Base-by-base conservation (phyloP, 2,888 invertebrate genomes). In the Dilophus febrilis region DNA sequence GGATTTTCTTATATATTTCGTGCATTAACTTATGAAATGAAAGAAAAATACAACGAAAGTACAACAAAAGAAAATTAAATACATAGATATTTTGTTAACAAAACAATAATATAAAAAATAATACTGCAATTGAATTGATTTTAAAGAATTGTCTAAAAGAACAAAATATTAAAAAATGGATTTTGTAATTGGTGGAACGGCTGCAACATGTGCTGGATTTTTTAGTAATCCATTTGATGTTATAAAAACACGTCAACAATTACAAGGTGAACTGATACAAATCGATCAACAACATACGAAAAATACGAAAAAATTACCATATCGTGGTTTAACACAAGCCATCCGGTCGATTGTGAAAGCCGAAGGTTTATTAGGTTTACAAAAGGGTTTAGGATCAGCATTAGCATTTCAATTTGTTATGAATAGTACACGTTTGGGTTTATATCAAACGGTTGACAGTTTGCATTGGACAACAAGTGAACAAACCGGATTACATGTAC, bases 191-290 rank as follows among this genome's bases (percentile, higher is more conserved):
- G 87, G 83, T 11, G 87, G 74, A 1, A 51, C 67, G 2, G 75
- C 81, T 0, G 83, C 84, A 1, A 76, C 79, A 58, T 76, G 78
- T 34, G 86, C 87, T 1, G 80, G 82, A 2, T 53, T 34, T 7
- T 34, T 34, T 19, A 40, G 86, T 45, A 91, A 91, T 61, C 91
- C 90, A 0, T 70, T 88, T 49, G 90, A 91, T 55, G 88, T 91
- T 27, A 50, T 88, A 28, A 91, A 91, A 66, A 88, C 82, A 13
- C 71, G 90, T 0, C 76, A 90, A 67, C 90, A 91, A 57, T 66
- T 91, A 13, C 90, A 91, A 64, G 78, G 78, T n/a, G 78, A 86
- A 59, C 61, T 85, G 12, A 66, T 71, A 46, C 74, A 77, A 0
- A 8, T 22, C 4, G 5, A 4, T 4, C 5, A 6, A 8, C 8